Base-by-base conservation (phyloP, 1,140 invertebrate genomes). In the Nasonia vitripennis region DNA sequence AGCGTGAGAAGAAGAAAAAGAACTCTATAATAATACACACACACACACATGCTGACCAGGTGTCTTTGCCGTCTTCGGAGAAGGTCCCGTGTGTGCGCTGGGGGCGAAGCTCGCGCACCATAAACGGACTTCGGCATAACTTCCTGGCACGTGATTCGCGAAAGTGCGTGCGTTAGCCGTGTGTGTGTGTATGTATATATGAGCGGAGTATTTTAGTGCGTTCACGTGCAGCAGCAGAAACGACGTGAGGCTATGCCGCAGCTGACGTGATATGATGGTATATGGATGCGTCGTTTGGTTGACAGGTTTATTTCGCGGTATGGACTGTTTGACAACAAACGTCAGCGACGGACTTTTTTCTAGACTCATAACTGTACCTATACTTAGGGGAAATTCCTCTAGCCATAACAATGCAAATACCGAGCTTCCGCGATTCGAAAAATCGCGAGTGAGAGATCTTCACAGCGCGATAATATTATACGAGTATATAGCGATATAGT, bases 101-200 rank as follows among this genome's bases (percentile, higher is more conserved):
- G 71, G 31, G 48, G 20, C n/a, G 37, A 27, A 27, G 51, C 27
- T 51, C 62, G 34, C 34, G 34, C 34, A 51, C 83, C 83, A 79
- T 84, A 84, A 84, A 84, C 83, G 83, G 77, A 9, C 77, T 84
- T 27, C 51, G 41, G 73, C 77, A 41, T 31, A 70, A 79, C 83
- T 84, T 84, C 83, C 83, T 84, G 83, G 82, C 77, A 74, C 83
- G 83, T 80, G 83, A 84, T 84, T 31, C 70, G 83, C 83, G 78
- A 79, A 80, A 79, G 83, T 73, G 74, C 82, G 82, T n/a, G 55
- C 17, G 5, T 62, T 17, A 62, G 14, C 3, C n/a, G 20, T 62
- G 0, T 51, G 14, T 12, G 12, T 62, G 20, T 62, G 14, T 51
- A 17, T 17, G 4, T 51, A 17, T 5, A 17, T 51, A 51, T 6